Percentiles rank a stretch among this genome's conserved stretches.
phyloP scores from a whole-genome alignment of 2,888 invertebrate species.

The Mythimna albipuncta region DNA sequence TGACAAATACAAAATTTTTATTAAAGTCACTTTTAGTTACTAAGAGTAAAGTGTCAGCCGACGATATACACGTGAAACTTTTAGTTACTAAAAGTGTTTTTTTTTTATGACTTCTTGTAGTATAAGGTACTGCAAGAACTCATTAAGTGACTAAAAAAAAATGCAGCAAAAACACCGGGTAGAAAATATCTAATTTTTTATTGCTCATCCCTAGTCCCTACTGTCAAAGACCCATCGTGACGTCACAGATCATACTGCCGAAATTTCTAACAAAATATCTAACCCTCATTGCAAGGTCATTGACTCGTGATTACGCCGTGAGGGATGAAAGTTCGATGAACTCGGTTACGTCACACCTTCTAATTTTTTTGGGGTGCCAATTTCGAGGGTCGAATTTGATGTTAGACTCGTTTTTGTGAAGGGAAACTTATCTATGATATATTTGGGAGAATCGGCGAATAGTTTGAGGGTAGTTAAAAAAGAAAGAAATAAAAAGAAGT shows the following conservation, averaged over 20 bases:
- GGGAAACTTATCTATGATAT: background rate
- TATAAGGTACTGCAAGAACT: too few relatives aligned
- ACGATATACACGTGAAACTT: too few relatives aligned
- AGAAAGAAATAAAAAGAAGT: too few relatives aligned
- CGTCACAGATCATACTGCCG: slow-evolving; percentile 26
- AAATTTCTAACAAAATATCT: slow-evolving; percentile 56
- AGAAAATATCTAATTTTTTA: background rate
- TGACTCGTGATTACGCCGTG: slow-evolving; percentile 64
- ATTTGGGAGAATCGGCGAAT: background rate
- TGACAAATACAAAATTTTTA: too few relatives aligned
- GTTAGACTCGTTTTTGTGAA: slow-evolving; percentile 23
- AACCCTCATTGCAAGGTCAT: slow-evolving; percentile 68
- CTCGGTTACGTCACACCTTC: slow-evolving; percentile 68
- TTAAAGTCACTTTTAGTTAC: background rate
- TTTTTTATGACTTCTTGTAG: too few relatives aligned
- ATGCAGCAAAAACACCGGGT: too few relatives aligned
- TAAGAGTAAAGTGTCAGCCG: background rate
- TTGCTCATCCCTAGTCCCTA: background rate
- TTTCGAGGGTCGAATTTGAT: slow-evolving; percentile 42
- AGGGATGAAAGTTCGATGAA: slow-evolving; percentile 63
- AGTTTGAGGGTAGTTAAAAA: background rate
- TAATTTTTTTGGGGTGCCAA: slow-evolving; percentile 61
- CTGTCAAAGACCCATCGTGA: slow-evolving; percentile 1
- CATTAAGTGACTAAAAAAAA: too few relatives aligned
- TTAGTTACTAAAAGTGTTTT: too few relatives aligned